Evolutionary conservation across 2,797 vertebrate species (phyloP).

Genomic region (Huso huso): DNA sequence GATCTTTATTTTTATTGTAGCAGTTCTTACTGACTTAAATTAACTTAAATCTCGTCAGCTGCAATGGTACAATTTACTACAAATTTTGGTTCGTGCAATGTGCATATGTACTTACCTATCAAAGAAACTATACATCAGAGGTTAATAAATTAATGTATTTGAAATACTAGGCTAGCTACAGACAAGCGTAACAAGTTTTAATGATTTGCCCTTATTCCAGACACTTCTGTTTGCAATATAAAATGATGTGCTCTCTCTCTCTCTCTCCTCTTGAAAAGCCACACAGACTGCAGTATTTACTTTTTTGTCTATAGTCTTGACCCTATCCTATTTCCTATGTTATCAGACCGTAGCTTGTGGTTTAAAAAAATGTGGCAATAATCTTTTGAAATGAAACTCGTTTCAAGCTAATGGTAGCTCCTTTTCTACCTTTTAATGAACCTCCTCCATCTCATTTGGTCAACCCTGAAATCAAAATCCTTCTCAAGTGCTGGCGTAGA

Average conservation of each 20-base stretch:
- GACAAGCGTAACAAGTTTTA: too few relatives aligned
- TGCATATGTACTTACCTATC: too few relatives aligned
- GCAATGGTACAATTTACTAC: neutral
- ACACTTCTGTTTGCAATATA: too few relatives aligned
- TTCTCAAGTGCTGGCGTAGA: neutral
- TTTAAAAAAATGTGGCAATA: neutral
- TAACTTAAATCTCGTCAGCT: too few relatives aligned
- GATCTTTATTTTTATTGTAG: slow-evolving; percentile 4
- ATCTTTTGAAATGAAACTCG: neutral
- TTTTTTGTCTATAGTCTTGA: neutral
- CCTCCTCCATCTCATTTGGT: neutral
- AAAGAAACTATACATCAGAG: too few relatives aligned
- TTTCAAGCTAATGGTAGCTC: neutral
- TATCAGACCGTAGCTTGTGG: neutral
- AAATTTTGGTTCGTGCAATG: neutral
- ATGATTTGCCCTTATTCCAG: too few relatives aligned
- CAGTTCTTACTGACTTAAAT: too few relatives aligned
- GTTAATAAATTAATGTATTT: too few relatives aligned
- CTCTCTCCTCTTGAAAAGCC: too few relatives aligned
- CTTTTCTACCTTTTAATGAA: neutral
- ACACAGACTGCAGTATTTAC: neutral
- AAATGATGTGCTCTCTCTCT: too few relatives aligned
- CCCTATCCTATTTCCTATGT: neutral
- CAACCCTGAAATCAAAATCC: neutral
- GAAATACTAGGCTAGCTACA: too few relatives aligned